A percentile compares a stretch with the other conserved stretches of the same genome.
phyloP scores from a whole-genome alignment of 2,888 invertebrate species.

The Protonemura montana region DNA sequence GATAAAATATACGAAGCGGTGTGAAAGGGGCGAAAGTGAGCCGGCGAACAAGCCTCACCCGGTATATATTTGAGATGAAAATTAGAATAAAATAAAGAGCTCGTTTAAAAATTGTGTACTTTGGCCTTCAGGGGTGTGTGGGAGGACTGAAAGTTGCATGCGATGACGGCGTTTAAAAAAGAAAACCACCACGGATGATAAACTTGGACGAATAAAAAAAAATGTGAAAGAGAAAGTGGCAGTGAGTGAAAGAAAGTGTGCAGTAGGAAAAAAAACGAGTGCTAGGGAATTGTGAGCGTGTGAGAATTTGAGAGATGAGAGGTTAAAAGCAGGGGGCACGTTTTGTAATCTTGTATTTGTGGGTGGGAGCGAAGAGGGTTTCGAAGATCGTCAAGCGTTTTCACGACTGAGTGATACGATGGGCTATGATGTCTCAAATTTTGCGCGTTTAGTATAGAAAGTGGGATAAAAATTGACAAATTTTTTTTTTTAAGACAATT shows the following conservation, averaged over 20 bases:
- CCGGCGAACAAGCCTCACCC: neutral
- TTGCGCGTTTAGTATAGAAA: too few species aligned
- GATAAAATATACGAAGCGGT: neutral
- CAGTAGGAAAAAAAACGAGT: neutral
- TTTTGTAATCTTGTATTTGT: too few species aligned
- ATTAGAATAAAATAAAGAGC: too few species aligned
- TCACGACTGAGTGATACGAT: too few species aligned
- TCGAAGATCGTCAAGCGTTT: too few species aligned
- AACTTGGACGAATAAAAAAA: conserved; percentile 16
- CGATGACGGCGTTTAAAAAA: neutral
- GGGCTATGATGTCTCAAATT: too few species aligned
- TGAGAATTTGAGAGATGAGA: neutral
- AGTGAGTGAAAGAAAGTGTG: conserved; percentile 16
- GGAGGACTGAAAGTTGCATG: neutral
- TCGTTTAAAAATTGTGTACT: too few species aligned
- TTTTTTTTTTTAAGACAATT: too few species aligned
- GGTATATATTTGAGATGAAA: too few species aligned
- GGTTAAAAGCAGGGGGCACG: too few species aligned
- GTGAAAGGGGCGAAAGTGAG: neutral
- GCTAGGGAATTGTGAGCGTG: neutral
- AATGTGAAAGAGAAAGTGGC: neutral
- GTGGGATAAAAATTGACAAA: too few species aligned
- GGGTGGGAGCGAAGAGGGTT: too few species aligned
- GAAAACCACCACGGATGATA: neutral
- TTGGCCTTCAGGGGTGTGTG: neutral